Evolutionary conservation across 2,113 vertebrate genomes (phyloP), one percentile per base, ranked within the genome.

Genomic region (Cyprinus carpio): DNA sequence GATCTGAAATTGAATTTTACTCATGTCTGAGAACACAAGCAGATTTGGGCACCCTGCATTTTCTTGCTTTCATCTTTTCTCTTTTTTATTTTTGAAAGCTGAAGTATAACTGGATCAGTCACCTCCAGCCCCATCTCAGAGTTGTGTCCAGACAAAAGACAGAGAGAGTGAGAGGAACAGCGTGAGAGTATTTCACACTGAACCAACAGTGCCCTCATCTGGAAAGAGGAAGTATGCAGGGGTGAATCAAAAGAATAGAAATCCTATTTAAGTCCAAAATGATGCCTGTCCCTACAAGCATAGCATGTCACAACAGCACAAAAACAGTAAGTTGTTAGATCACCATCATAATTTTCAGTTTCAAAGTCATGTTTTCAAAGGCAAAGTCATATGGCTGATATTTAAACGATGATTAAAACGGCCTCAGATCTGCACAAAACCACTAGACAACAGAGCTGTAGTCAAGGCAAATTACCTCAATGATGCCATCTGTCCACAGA

Each of bases 201-300:
- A 87, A 84, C 1, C 92, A 92, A 92, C 92, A 93, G 85, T 89
- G 93, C 92, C 94, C 90, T 89, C 93, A 90, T 84, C 87, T 93
- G 93, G 91, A 86, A 23, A 65, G 81, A 56, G 58, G 34, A 46
- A 43, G 11, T 34, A 60, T 64, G 72, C 54, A 51, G 43, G 20
- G 10, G 60, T 23, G 15, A 25, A 43, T 43, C 37, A 40, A 25
- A 43, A n/a, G 71, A 75, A 46, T 4, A 74, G 40, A 75, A 49
- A 49, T 75, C 37, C 34, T 37, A n/a, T 43, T 11, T 0, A 74
- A 25, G n/a, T 74, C n/a, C 40, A 74, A 12, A 74, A 75, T 46
- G 3, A 15, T 49, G 9, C 1, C 56, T 18, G 8, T 27, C 6
- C 34, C 4, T 64, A 64, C 37, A 80, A 64, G 58, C 25, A 15